Percentiles rank a stretch among this genome's conserved stretches.
These are phyloP conservation scores for Rhabdomys dilectus DNA, from an alignment of 2,113 vertebrate species.

Conservation along the genomic window DNA sequence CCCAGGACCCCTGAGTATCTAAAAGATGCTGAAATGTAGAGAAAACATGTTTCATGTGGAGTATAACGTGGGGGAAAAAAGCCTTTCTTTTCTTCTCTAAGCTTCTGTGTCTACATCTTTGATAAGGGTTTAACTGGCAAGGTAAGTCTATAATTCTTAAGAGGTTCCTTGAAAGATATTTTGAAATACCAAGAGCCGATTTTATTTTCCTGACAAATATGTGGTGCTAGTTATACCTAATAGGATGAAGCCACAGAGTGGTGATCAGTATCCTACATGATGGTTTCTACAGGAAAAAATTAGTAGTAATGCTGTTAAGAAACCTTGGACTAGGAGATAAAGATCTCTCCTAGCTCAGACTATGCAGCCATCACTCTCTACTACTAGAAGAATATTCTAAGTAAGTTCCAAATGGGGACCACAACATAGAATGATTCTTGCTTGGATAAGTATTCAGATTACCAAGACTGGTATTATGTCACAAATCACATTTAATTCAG, in stretches of 20 bases:
- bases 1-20: neutral
- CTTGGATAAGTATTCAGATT: neutral
- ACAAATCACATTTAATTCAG: neutral
- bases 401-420: neutral
- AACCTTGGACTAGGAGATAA: neutral
- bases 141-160: neutral
- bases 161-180: neutral
- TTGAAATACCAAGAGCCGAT: neutral
- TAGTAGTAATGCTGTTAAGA: neutral
- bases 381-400: neutral
- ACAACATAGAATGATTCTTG: neutral
- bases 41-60: neutral
- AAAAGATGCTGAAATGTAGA: neutral
- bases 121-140: neutral
- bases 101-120: slow-evolving; percentile 25
- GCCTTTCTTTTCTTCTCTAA: neutral
- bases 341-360: neutral
- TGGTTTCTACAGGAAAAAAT: neutral
- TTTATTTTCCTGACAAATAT: neutral
- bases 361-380: fast-evolving
- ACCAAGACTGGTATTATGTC: neutral
- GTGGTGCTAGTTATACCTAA: neutral
- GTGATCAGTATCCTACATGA: neutral
- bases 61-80: neutral
- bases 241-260: neutral